Base-by-base conservation (phyloP, 2,888 invertebrate species). In the Sinodicranocentrus sp. region DNA sequence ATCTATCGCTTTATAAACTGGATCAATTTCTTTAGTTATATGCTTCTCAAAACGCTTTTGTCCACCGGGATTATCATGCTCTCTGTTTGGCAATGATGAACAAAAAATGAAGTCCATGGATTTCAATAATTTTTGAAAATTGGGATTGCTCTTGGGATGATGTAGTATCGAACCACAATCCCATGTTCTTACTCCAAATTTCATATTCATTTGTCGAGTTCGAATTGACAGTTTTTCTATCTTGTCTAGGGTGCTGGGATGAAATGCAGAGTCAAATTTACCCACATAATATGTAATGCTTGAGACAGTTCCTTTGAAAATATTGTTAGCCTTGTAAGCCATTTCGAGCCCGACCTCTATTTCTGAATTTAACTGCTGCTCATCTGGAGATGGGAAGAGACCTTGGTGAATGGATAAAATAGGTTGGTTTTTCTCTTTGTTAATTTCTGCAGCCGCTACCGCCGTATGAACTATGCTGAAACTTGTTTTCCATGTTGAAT, bases 381-480 rank as follows among this genome's bases (percentile, higher is more conserved):
- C 19, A 59, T 68, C 10, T 21, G 17, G 1, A 39, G 44, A 1
- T 17, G 17, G 0, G 44, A 17, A 70, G 1, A 79, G 26, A 10
- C 79, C 79, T 63, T 79, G 79, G 28, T 52, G 63, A 33, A 79
- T 63, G n/a, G 23, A 23, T 5, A 79, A 33, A 28, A 0, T n/a
- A 0, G 25, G 59, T n/a, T 25, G 21, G 1, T 13, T 19, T 1
- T 21, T 70, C 23, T 79, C 52, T 17, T 6, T 17, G 63, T 79
- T 79, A 8, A 70, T 59, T 63, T 79, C 71, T 17, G 79, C 79
- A 0, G 79, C 79, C 1, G 79, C 79, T 6, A 52, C 0, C 0
- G 61, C 61, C 15, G 79, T 63, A 13, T 71, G 63, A 2, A 79
- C 71, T 1, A 71, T 21, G 25, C 79, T 79, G 28, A 48, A 8